A percentile compares a stretch with the other conserved stretches of the same genome.
These are phyloP conservation scores for Orthosia gracilis DNA, from an alignment of 2,888 invertebrate genomes.

Conservation along the genomic window DNA sequence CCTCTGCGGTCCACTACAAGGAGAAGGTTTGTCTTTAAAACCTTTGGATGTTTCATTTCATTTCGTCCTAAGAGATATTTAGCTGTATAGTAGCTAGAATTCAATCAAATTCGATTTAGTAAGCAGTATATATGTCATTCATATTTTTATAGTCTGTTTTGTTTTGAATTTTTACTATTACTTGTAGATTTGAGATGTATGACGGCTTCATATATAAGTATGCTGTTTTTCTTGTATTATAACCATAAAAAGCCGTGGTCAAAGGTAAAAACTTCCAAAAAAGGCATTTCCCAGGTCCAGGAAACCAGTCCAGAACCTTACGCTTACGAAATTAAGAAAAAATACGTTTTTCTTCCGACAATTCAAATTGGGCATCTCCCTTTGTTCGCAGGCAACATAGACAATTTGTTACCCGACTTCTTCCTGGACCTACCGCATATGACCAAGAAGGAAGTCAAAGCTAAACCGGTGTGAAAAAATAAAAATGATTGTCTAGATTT, in stretches of 20 bases:
- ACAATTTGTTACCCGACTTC: constrained; percentile 96
- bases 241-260: constrained; percentile 60
- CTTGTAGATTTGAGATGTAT: not conserved
- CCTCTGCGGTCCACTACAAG: constrained; percentile 78
- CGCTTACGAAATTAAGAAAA: constrained; percentile 41
- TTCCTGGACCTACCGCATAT: constrained; percentile 93
- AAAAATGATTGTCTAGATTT: constrained; percentile 50
- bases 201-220: constrained; percentile 5
- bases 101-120: not conserved
- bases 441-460: constrained; percentile 62
- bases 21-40: constrained; percentile 80
- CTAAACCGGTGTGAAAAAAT: constrained; percentile 80
- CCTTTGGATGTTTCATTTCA: constrained; percentile 12
- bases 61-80: constrained; percentile 6
- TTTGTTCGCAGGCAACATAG: constrained; percentile 91
- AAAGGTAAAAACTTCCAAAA: constrained; percentile 49
- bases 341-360: constrained; percentile 41
- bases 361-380: constrained; percentile 70
- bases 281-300: constrained; percentile 39
- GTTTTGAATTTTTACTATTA: constrained; percentile 8
- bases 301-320: constrained; percentile 51
- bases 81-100: constrained; percentile 9
- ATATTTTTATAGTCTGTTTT: not conserved
- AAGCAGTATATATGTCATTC: not conserved
- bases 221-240: not conserved